These are phyloP conservation scores for Apodemia mormo DNA, from an alignment of 2,888 invertebrate genomes.

Conservation along the genomic window DNA sequence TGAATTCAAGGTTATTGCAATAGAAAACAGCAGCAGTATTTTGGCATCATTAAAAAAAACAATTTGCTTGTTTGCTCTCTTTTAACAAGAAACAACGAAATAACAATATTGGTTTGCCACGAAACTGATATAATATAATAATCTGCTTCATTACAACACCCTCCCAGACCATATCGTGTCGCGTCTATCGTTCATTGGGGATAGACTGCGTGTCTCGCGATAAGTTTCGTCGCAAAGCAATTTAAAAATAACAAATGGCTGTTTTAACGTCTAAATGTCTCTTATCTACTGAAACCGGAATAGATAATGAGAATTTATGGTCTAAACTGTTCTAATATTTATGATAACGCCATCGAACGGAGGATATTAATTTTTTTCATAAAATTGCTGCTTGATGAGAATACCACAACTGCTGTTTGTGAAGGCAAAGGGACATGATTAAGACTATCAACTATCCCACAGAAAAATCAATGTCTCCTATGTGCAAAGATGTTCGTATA, in stretches of 20 bases:
- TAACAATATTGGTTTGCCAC: background rate
- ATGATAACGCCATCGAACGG: background rate
- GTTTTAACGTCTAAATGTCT: slow-evolving; percentile 13
- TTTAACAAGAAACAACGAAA: too few species aligned
- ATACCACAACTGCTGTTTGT: too few species aligned
- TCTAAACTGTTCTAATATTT: slow-evolving; percentile 12
- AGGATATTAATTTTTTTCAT: background rate
- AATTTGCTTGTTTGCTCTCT: too few species aligned
- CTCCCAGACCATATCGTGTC: background rate
- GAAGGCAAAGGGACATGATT: too few species aligned
- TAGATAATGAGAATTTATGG: slow-evolving; percentile 14
- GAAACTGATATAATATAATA: background rate
- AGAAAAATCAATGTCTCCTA: too few species aligned
- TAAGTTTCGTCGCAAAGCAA: slow-evolving; percentile 10
- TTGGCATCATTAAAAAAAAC: too few species aligned
- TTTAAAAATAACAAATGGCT: slow-evolving; percentile 19
- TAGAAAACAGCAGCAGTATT: too few species aligned
- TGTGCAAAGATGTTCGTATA: too few species aligned
- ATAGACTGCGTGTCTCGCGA: slow-evolving; percentile 25
- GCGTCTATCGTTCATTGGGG: slow-evolving; percentile 12
- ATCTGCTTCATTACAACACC: background rate
- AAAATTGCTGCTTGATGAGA: background rate
- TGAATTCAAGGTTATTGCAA: too few species aligned
- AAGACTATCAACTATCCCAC: too few species aligned
- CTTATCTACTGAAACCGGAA: slow-evolving; percentile 10